Evolutionary conservation across 2,888 invertebrate species (phyloP), one percentile per base, ranked within the genome.

Genomic region (Drosophila engyochracea): DNA sequence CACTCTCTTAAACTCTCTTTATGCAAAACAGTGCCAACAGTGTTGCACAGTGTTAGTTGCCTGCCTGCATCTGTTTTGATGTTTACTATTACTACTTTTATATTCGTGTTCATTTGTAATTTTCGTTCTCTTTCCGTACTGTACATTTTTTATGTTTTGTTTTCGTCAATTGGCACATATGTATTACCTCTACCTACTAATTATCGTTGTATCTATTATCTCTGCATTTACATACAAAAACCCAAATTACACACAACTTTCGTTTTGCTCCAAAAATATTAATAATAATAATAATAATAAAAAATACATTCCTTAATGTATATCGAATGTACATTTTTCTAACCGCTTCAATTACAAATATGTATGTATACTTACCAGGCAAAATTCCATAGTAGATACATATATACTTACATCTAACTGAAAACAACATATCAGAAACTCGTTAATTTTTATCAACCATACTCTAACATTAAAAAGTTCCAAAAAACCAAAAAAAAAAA

Each of bases 151-250:
- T 75, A 73, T 82, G 79, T 87, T 90, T 76, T 81, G 79, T 86
- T 84, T 69, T 70, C 74, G 86, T 89, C 86, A 62, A 90, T 90
- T 87, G 89, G 86, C 70, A 78, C 82, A 65, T 74, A 68, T 71
- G 68, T 87, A 71, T 74, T 73, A 83, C 58, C 54, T 79, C 54
- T 69, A 76, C 31, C 67, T 83, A 85, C 87, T 87, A 90, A 83
- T 81, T 90, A 85, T 76, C 77, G 79, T 89, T 89, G 89, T 89
- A 85, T 72, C 85, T 88, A 87, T 85, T 79, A 76, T 76, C 72
- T 75, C 65, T 74, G 82, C 89, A 88, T 90, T 82, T 68, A 72
- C 79, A 80, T 47, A 49, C 60, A 64, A 64, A 55, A 53, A 67
- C 39, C 53, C n/a, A 64, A 79, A 63, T 52, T 63, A 81, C 51